A percentile compares a stretch with the other conserved stretches of the same genome.
Evolutionary conservation across 2,113 vertebrate genomes (phyloP).

Genomic region (Hippocampus guttulatus): DNA sequence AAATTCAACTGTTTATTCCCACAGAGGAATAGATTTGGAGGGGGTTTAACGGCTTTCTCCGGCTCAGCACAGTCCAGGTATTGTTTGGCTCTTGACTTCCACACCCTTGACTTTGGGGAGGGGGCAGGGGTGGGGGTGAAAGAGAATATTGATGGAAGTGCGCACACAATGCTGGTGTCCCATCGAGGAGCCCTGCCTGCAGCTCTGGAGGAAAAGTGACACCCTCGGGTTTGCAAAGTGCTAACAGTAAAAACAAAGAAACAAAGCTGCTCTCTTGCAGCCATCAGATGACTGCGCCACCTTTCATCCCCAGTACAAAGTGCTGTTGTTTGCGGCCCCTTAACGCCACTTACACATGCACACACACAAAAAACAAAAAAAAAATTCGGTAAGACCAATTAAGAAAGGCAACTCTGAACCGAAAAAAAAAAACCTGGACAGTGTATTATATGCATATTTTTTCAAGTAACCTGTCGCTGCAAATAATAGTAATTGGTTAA

Average conservation of each 20-base stretch:
- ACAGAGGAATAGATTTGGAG: slow-evolving; percentile 1
- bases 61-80: slow-evolving; percentile 33
- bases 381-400: background rate
- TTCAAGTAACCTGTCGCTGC: no score
- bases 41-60: slow-evolving; percentile 6
- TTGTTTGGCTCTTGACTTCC: slow-evolving; percentile 33
- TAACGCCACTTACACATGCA: slow-evolving; percentile 16
- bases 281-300: slow-evolving; percentile 36
- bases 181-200: slow-evolving; percentile 18
- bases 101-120: background rate
- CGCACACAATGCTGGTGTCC: slow-evolving; percentile 7
- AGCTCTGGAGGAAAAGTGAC: slow-evolving; percentile 14
- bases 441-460: no score
- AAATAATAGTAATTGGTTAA: no score
- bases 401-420: no score
- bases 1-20: slow-evolving; percentile 25
- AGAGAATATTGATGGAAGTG: slow-evolving; percentile 34
- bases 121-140: slow-evolving; percentile 13
- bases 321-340: slow-evolving; percentile 39
- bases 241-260: slow-evolving; percentile 17
- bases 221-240: slow-evolving; percentile 15
- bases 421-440: no score
- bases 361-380: background rate
- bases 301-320: slow-evolving; percentile 48
- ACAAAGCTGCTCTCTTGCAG: slow-evolving; percentile 30